Evolutionary conservation across 2,797 vertebrate genomes (phyloP).

Genomic region (Capromys pilorides): DNA sequence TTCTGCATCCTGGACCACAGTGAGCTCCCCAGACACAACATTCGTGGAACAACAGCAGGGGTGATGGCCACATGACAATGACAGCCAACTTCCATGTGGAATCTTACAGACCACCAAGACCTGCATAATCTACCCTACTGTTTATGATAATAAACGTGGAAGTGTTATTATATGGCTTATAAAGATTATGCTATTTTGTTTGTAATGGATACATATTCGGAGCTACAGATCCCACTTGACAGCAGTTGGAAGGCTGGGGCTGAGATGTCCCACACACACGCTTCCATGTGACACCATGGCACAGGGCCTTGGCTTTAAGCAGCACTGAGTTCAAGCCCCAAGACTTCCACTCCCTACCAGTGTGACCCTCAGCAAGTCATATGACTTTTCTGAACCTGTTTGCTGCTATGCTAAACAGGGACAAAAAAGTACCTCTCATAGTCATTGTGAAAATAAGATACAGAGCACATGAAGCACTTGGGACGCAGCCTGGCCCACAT

Average conservation of each 20-base stretch:
- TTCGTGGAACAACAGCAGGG: not conserved
- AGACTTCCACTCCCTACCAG: not conserved
- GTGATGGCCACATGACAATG: not conserved
- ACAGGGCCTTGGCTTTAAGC: not conserved
- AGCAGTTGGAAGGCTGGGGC: not conserved
- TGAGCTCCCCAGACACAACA: not conserved
- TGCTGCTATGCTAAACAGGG: not conserved
- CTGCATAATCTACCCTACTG: not conserved
- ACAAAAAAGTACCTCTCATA: not conserved
- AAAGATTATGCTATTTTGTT: not conserved
- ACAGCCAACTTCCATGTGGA: not conserved
- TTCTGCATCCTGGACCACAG: accelerated
- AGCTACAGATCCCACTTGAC: not conserved
- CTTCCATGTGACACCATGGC: not conserved
- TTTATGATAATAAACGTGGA: not conserved
- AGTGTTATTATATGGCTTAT: not conserved
- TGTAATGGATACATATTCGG: not conserved
- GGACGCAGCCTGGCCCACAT: not conserved
- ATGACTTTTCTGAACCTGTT: not conserved
- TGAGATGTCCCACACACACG: not conserved
- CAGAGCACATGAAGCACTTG: not conserved
- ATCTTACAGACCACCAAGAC: not conserved
- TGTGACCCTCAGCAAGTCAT: not conserved
- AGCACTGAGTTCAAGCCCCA: not conserved
- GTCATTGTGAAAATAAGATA: not conserved